Percentiles rank a stretch among this genome's conserved stretches.
phyloP scores from a whole-genome alignment of 2,113 vertebrate genomes.

The Pseudorectes ferrugineus region DNA sequence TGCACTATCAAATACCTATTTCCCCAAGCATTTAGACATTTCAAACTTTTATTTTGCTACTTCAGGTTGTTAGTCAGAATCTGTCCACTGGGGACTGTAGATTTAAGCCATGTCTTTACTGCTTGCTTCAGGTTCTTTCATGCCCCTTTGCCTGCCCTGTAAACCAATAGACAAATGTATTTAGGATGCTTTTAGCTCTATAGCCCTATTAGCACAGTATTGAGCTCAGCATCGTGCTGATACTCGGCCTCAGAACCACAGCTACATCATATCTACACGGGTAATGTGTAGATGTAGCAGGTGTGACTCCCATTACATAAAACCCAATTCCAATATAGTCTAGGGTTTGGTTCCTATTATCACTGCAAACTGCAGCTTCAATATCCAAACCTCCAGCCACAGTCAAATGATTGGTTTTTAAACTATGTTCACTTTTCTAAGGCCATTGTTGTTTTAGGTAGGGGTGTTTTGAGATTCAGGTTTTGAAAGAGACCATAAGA shows the following conservation, averaged over 20 bases:
- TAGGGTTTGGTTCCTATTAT: neutral
- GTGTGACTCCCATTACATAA: neutral
- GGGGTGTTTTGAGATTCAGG: neutral
- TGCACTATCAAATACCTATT: neutral
- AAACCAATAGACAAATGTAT: neutral
- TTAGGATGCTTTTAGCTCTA: neutral
- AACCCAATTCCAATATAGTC: neutral
- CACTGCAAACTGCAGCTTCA: neutral
- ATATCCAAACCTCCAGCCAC: neutral
- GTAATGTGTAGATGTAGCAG: neutral
- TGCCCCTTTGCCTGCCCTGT: neutral
- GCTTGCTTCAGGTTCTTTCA: neutral
- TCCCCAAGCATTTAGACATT: neutral
- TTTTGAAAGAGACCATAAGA: neutral
- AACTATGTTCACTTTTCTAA: neutral
- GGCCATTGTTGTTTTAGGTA: no score
- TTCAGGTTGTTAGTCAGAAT: neutral
- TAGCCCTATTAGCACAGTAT: neutral
- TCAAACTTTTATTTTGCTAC: neutral
- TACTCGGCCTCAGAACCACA: neutral
- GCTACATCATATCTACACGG: fast-evolving
- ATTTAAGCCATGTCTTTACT: neutral
- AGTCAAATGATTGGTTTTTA: neutral
- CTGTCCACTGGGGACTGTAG: neutral
- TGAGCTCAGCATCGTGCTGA: neutral